These are phyloP conservation scores for Brachyptera risi DNA, from an alignment of 2,888 invertebrate genomes.

Conservation along the genomic window DNA sequence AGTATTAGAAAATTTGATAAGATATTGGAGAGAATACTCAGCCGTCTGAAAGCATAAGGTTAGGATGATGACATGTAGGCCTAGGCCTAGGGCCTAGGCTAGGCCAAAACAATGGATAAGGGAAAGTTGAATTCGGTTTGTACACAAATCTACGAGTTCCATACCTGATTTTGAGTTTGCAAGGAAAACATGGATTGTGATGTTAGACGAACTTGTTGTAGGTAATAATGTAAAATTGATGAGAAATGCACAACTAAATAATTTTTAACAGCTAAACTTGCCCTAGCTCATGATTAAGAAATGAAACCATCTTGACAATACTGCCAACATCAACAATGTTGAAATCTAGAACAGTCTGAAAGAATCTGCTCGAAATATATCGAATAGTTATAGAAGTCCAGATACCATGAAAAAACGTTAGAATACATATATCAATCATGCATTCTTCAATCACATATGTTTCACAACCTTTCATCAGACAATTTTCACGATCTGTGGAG, in stretches of 20 bases:
- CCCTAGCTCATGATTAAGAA: conserved; percentile 8
- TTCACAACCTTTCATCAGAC: too few species aligned
- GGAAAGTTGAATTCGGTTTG: neutral
- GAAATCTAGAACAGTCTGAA: too few species aligned
- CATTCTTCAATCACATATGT: too few species aligned
- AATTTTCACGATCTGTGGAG: too few species aligned
- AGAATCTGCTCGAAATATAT: too few species aligned
- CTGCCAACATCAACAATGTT: neutral
- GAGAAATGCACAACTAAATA: neutral
- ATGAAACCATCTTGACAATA: neutral
- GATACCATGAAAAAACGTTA: too few species aligned
- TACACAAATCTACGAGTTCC: conserved; percentile 29
- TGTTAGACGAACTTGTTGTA: neutral
- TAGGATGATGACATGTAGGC: conserved; percentile 13
- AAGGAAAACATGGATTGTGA: conserved; percentile 45
- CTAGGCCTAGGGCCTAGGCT: too few species aligned
- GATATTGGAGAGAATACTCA: too few species aligned
- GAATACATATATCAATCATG: too few species aligned
- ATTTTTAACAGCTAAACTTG: conserved; percentile 11
- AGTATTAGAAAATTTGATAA: neutral
- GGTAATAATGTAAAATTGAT: neutral
- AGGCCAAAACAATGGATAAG: neutral
- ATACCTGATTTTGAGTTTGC: conserved; percentile 51
- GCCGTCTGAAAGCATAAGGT: conserved; percentile 11
- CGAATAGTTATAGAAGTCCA: too few species aligned